Evolutionary conservation across 2,888 invertebrate genomes (phyloP).

Genomic region (Cryptocheilus praepositus): DNA sequence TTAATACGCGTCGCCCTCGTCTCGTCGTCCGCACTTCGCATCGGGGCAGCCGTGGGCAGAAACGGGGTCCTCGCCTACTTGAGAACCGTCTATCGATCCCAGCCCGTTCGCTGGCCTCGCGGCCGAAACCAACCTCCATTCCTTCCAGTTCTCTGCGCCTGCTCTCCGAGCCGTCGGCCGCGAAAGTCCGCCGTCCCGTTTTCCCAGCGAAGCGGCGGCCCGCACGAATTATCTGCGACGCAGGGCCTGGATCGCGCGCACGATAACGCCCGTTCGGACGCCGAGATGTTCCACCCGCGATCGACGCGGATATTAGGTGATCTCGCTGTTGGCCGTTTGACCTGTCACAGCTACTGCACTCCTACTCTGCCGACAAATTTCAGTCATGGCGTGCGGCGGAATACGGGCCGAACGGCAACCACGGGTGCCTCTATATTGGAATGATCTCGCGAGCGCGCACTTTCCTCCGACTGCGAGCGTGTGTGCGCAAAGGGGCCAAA

Average conservation of each 20-base stretch:
- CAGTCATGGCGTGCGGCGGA: constrained; percentile 60
- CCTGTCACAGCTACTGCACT: constrained; percentile 63
- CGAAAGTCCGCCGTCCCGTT: constrained; percentile 11
- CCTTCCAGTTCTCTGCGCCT: constrained; percentile 30
- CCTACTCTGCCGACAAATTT: constrained; percentile 62
- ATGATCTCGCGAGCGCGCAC: constrained; percentile 47
- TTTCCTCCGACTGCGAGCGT: constrained; percentile 36
- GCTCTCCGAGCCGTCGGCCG: constrained; percentile 16
- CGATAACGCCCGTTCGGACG: too few species aligned
- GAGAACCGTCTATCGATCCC: too few species aligned
- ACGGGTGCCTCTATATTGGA: constrained; percentile 47
- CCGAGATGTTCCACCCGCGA: constrained; percentile 37
- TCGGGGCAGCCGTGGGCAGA: too few species aligned
- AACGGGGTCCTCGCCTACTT: too few species aligned
- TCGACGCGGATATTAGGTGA: constrained; percentile 59
- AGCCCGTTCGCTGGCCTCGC: too few species aligned
- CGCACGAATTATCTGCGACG: too few species aligned
- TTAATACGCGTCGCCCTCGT: too few species aligned
- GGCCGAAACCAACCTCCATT: constrained; percentile 61
- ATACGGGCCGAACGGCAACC: constrained; percentile 46
- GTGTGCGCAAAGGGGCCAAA: too few species aligned
- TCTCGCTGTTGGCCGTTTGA: constrained; percentile 61
- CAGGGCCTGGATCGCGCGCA: too few species aligned
- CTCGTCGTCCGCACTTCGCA: too few species aligned
- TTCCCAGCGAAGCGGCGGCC: background rate